A percentile compares a stretch with the other conserved stretches of the same genome.
These are phyloP conservation scores for Empidonax alnorum DNA, from an alignment of 2,113 vertebrate species.

Conservation along the genomic window DNA sequence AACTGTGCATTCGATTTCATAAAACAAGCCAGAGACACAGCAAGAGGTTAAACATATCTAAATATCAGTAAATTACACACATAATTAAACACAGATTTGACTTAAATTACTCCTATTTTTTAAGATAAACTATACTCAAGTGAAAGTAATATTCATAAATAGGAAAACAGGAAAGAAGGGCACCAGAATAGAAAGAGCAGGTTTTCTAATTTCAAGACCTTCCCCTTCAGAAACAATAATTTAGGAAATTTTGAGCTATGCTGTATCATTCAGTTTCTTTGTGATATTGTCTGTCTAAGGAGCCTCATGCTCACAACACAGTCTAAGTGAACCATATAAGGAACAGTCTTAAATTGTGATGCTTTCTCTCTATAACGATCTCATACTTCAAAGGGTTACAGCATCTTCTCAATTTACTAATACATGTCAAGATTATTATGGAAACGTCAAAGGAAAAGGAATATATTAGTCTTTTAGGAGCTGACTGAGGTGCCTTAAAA, in stretches of 20 bases:
- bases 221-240: neutral
- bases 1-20: slow-evolving; percentile 12
- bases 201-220: neutral
- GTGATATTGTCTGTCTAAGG: neutral
- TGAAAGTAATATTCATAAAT: neutral
- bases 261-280: neutral
- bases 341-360: neutral
- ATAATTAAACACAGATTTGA: slow-evolving; percentile 61
- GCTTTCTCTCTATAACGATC: neutral
- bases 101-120: slow-evolving; percentile 49
- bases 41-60: slow-evolving; percentile 60
- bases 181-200: neutral
- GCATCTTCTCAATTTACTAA: neutral
- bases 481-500: neutral
- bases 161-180: neutral
- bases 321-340: neutral
- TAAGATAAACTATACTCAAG: slow-evolving; percentile 13
- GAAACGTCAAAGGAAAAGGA: neutral
- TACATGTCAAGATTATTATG: neutral
- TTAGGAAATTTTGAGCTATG: neutral
- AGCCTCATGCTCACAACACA: neutral
- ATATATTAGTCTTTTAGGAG: neutral
- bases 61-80: slow-evolving; percentile 66
- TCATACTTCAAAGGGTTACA: neutral
- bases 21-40: slow-evolving; percentile 50